Conservation (phyloP, 2,113 vertebrate genomes). For the Edolisoma coerulescens region DNA sequence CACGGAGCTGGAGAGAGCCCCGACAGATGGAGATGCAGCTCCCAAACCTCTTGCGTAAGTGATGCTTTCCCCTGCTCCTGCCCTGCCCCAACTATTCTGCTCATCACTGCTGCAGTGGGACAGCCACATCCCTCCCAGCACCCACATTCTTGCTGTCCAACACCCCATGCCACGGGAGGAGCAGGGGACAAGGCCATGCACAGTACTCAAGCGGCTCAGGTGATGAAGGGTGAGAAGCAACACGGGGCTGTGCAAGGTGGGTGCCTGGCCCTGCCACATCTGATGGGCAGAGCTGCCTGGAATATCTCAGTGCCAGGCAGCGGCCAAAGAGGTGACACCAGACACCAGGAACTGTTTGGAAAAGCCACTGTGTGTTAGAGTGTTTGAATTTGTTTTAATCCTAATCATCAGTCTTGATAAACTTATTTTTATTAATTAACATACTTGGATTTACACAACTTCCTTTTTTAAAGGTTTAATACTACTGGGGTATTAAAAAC, state of each 20-base stretch:
- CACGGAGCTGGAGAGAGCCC: not conserved
- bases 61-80: not conserved
- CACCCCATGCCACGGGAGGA: rapidly evolving
- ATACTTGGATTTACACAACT: not conserved
- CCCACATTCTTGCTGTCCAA: rapidly evolving
- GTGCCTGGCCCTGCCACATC: rapidly evolving
- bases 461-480: not conserved
- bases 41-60: not conserved
- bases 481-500: not conserved
- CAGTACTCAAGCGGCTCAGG: rapidly evolving
- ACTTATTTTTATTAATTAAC: not conserved
- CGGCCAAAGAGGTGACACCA: not conserved
- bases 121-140: not conserved
- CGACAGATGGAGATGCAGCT: not conserved
- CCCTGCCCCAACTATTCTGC: not conserved
- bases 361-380: not conserved
- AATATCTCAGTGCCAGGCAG: not conserved
- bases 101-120: rapidly evolving
- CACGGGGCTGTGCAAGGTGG: rapidly evolving
- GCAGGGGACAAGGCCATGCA: not conserved
- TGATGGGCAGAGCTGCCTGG: not conserved
- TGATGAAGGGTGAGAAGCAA: not conserved
- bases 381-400: not conserved
- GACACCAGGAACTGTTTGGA: not conserved
- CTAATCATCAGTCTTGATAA: not conserved